Conservation (phyloP, 2,888 invertebrate genomes). For the Phortica okadai region DNA sequence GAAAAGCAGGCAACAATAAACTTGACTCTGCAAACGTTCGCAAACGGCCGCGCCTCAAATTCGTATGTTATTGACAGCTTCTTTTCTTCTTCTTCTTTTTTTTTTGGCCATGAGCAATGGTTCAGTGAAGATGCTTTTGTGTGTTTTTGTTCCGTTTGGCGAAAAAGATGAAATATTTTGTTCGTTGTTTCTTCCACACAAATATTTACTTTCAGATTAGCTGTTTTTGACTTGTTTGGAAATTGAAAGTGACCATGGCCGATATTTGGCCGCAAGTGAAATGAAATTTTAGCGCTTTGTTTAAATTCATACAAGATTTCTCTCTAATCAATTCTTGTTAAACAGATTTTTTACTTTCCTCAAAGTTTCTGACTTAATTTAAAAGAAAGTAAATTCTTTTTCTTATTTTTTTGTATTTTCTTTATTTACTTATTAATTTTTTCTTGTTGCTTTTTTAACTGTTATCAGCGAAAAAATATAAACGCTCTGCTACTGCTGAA, state of each 20-base stretch:
- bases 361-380: too few relatives aligned
- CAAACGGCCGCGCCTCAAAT: background rate
- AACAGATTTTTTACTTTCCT: too few relatives aligned
- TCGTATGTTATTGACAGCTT: slow-evolving; percentile 25
- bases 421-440: background rate
- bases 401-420: background rate
- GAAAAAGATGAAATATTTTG: background rate
- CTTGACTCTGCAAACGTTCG: background rate
- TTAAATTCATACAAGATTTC: background rate
- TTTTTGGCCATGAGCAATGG: background rate
- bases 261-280: background rate
- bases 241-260: slow-evolving; percentile 28
- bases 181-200: background rate
- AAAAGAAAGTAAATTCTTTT: background rate
- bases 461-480: slow-evolving; percentile 3
- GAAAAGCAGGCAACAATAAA: background rate
- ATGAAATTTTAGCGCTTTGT: slow-evolving; percentile 6
- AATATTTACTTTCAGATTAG: slow-evolving; percentile 2
- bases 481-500: slow-evolving; percentile 23
- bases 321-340: background rate
- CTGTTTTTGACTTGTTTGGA: slow-evolving; percentile 24
- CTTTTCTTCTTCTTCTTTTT: background rate
- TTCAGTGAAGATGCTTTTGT: background rate
- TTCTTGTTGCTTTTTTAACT: background rate
- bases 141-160: background rate